Evolutionary conservation across 1,140 invertebrate genomes (phyloP).

Genomic region (Schlechtendalia chinensis): DNA sequence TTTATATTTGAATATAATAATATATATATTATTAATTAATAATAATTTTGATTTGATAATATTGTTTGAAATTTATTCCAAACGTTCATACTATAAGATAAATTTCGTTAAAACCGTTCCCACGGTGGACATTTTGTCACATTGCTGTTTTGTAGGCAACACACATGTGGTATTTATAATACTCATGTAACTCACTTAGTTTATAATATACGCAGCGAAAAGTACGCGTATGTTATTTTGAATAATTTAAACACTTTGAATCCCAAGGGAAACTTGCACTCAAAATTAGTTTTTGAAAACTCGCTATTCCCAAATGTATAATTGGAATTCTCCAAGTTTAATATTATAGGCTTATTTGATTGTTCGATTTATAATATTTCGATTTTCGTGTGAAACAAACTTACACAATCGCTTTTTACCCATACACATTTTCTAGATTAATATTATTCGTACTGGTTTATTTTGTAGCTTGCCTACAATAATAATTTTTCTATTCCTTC

Average conservation of each 20-base stretch:
- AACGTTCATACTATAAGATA: not conserved
- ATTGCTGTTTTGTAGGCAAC: not conserved
- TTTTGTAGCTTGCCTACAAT: no score
- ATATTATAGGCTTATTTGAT: slow-evolving; percentile 1
- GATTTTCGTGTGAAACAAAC: not conserved
- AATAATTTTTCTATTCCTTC: no score
- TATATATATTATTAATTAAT: no score
- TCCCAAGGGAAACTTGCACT: not conserved
- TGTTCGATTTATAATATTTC: not conserved
- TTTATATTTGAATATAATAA: no score
- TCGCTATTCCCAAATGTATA: not conserved
- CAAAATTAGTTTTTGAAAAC: slow-evolving; percentile 25
- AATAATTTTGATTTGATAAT: no score
- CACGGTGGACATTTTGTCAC: not conserved
- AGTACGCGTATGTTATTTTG: slow-evolving; percentile 6
- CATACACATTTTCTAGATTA: no score
- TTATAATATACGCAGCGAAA: not conserved
- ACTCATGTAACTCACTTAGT: not conserved
- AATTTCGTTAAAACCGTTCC: not conserved
- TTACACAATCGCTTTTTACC: not conserved
- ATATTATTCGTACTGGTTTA: no score
- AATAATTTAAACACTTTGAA: slow-evolving; percentile 29
- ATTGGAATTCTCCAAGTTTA: not conserved
- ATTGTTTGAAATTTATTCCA: no score
- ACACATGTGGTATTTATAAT: not conserved